Base-by-base conservation (phyloP, 2,797 vertebrate genomes). In the Apodemus agrarius region DNA sequence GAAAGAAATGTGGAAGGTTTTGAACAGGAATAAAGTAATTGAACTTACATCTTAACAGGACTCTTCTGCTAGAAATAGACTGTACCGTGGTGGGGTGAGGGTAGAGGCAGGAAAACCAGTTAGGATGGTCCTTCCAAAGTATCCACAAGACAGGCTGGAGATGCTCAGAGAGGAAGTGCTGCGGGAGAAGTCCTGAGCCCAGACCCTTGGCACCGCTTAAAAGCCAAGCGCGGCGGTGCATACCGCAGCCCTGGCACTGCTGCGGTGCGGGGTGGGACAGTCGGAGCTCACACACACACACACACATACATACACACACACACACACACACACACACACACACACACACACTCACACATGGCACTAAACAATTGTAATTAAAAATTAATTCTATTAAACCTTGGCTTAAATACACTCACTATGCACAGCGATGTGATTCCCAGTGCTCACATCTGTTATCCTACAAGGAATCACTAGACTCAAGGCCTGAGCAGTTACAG, bases 1-100 rank as follows among this genome's bases (percentile, higher is more conserved):
- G 19, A 63, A 78, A 54, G 11, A 16, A 37, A 8, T 67, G 78
- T 83, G 46, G 69, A 82, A 94, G 59, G 26, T 72, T 94, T 89
- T 82, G 37, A 72, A 74, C n/a, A 79, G 59, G 52, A 91, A 59
- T 82, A n/a, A 75, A 89, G n/a, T 81, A 26, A 49, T 12, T 63
- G 49, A 22, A 43, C 83, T 78, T 67, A 63, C 12, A 12, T 49
- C 61, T 94, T 78, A 92, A 37, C n/a, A 11, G 37, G 26, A 69
- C 37, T 92, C 67, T 7, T 92, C 26, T 74, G 49, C 54, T 13
- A 46, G 21, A 46, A 85, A 61, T 69, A 49, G 46, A 52, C 40
- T 80, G 19, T 72, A 59, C 46, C 80, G 14, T 78, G 16, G 67
- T 74, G 4, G 14, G 29, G 8, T 78, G 54, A 87, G 31, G 67